These are phyloP conservation scores for Andrena hattorfiana DNA, from an alignment of 2,888 invertebrate genomes.

Conservation along the genomic window DNA sequence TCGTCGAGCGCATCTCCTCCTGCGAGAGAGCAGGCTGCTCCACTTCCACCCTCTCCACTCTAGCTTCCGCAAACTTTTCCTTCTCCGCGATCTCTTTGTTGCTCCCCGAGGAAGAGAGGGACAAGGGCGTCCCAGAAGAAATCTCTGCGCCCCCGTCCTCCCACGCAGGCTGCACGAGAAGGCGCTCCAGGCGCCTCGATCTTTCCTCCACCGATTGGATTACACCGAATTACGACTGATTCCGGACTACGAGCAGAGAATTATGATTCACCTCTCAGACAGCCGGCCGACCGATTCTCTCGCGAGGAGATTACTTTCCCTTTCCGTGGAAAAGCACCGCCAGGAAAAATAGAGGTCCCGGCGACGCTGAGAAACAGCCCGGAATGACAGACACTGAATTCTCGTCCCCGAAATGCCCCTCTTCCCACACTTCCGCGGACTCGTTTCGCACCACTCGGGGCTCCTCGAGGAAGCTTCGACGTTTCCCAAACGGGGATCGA, in stretches of 20 bases:
- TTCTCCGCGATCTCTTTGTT: slow-evolving; percentile 50
- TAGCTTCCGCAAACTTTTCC: slow-evolving; percentile 48
- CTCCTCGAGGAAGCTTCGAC: not conserved
- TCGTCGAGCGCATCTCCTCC: slow-evolving; percentile 5
- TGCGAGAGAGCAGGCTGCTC: not conserved
- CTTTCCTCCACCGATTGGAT: slow-evolving; percentile 27
- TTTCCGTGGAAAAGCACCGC: too few relatives aligned
- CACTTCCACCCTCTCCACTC: slow-evolving; percentile 2
- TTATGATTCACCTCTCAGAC: not conserved
- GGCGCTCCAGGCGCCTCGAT: not conserved
- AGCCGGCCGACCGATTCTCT: too few relatives aligned
- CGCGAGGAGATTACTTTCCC: too few relatives aligned
- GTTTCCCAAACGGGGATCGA: slow-evolving; percentile 17
- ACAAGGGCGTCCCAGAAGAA: slow-evolving; percentile 19
- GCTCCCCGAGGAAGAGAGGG: slow-evolving; percentile 5
- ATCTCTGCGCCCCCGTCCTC: slow-evolving; percentile 6
- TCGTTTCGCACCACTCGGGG: not conserved
- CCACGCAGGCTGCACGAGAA: not conserved
- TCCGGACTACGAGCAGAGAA: slow-evolving; percentile 1
- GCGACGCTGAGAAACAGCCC: not conserved
- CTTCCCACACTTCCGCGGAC: not conserved
- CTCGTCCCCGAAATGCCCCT: not conserved
- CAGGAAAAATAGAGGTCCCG: too few relatives aligned
- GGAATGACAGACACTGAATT: not conserved
- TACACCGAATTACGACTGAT: slow-evolving; percentile 14